Base-by-base conservation (phyloP, 2,113 vertebrate species). In the Phalacrocorax pelagicus region DNA sequence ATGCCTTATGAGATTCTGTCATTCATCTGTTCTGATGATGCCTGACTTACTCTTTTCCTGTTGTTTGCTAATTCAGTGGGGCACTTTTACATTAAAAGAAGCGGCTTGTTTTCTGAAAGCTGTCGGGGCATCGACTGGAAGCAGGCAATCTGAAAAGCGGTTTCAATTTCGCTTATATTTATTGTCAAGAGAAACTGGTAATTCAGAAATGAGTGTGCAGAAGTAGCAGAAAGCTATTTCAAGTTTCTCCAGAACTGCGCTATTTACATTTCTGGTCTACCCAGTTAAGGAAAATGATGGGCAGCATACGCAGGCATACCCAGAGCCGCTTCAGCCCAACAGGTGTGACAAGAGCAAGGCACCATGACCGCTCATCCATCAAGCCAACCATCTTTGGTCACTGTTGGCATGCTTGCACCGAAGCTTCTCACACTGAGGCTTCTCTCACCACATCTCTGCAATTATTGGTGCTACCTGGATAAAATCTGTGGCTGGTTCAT, bases 341-440 rank as follows among this genome's bases (percentile, higher is more conserved):
- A 4, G 27, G 26, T 0, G 0, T n/a, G 51, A 70, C 22, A 20
- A 26, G 22, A 34, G 54, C 21, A 46, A 55, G 58, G 7, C 47
- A 12, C 0, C 0, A 36, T 36, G 18, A 61, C 32, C 49, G 19
- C 47, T 22, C 69, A 8, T 30, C 38, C 20, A 1, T 59, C 42
- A 40, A 51, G 44, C 27, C 75, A 54, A 57, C 77, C 15, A 40
- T 24, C 57, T 80, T 21, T 9, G 6, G 49, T 9, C 55, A 27
- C 18, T 9, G 3, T 10, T 71, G 55, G 19, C 52, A 22, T 18
- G 5, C 34, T 79, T 44, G 26, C 79, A 47, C 44, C 2, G 1
- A 49, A 38, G 27, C 72, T 69, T 51, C 36, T 66, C 52, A 38
- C 79, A 47, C 44, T 1, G 1, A 49, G 36, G 27, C 72, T 69